Conservation (phyloP, 37 sponge, comb jelly and placozoan species). For the Spongia lamella region DNA sequence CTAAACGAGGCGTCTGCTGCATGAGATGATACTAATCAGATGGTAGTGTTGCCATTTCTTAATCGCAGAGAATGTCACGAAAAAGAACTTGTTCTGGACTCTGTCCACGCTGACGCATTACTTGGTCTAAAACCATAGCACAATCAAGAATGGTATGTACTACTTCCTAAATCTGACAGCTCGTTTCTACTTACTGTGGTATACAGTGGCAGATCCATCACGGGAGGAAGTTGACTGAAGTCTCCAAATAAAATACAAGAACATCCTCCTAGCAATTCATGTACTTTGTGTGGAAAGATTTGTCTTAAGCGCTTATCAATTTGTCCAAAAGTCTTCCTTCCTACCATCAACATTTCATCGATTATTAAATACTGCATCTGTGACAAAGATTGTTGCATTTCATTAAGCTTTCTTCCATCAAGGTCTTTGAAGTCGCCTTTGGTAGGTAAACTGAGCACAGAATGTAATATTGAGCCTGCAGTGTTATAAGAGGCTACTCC, state of each 20-base stretch:
- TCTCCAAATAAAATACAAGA: conserved; percentile 54
- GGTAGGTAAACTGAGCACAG: conserved; percentile 29
- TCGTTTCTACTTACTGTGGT: conserved; percentile 12
- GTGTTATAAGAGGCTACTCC: conserved; percentile 55
- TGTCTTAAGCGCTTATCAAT: conserved; percentile 34
- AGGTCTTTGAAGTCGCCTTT: conserved; percentile 44
- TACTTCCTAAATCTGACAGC: conserved; percentile 18
- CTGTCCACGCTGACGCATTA: conserved; percentile 9
- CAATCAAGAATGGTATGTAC: neutral
- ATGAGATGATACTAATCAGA: no score
- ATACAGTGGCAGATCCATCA: conserved; percentile 25
- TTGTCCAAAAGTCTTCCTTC: conserved; percentile 52
- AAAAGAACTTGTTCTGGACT: no score
- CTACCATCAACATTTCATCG: conserved; percentile 54
- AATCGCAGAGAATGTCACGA: no score
- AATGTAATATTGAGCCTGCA: conserved; percentile 42
- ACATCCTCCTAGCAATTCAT: conserved; percentile 39
- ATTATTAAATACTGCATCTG: conserved; percentile 53
- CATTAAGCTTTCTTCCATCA: conserved; percentile 15
- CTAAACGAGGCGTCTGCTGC: no score
- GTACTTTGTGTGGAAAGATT: conserved; percentile 28
- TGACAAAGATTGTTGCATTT: conserved; percentile 25
- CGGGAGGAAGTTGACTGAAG: conserved; percentile 47
- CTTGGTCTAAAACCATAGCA: conserved; percentile 3
- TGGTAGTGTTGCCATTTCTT: no score